A percentile compares a stretch with the other conserved stretches of the same genome.
Conservation (phyloP, 2,113 vertebrate genomes). For the Trogon melanurus region DNA sequence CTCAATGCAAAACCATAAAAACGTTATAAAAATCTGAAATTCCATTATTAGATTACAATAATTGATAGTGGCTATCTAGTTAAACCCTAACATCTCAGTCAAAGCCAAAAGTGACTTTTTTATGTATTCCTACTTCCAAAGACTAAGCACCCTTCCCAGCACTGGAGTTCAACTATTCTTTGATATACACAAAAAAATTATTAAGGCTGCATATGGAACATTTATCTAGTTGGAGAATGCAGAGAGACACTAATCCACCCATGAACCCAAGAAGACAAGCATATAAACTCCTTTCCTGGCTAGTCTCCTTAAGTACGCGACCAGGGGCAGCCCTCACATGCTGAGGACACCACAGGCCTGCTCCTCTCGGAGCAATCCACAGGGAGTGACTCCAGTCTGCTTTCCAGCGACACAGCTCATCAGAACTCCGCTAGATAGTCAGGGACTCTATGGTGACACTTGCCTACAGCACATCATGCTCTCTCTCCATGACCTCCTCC, state of each 20-base stretch:
- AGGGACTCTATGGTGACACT: background rate
- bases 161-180: background rate
- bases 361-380: fast-evolving
- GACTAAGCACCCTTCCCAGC: background rate
- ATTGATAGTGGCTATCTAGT: background rate
- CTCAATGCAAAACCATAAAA: conserved; percentile 26
- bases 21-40: background rate
- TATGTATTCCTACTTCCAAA: background rate
- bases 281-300: background rate
- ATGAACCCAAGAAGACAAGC: background rate
- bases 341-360: background rate
- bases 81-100: background rate
- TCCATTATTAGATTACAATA: background rate
- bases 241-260: background rate
- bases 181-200: conserved; percentile 13
- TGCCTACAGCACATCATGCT: background rate
- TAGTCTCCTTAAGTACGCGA: fast-evolving
- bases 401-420: background rate
- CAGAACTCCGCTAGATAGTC: background rate
- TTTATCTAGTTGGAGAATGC: background rate
- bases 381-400: background rate
- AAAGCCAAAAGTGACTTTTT: background rate
- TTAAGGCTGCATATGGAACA: background rate
- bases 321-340: fast-evolving
- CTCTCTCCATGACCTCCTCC: background rate